These are phyloP conservation scores for Myioborus miniatus DNA, from an alignment of 2,797 vertebrate genomes.

Conservation along the genomic window DNA sequence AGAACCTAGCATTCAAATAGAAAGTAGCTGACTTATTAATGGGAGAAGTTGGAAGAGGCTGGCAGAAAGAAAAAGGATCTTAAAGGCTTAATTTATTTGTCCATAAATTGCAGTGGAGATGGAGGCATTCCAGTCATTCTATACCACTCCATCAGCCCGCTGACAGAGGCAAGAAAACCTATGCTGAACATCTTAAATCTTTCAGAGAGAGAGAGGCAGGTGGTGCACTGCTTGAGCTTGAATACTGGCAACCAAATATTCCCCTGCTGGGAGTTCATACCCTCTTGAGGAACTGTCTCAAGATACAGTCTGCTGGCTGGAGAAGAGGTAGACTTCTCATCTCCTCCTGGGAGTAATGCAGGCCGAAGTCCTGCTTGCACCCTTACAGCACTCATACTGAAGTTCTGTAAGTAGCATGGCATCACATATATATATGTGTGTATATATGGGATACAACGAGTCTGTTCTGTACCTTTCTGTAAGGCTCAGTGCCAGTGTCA, in stretches of 20 bases:
- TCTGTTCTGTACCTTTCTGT: background rate
- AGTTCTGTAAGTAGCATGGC: background rate
- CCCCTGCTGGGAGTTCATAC: background rate
- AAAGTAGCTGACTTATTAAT: background rate
- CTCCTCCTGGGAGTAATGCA: background rate
- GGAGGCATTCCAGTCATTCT: background rate
- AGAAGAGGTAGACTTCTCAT: background rate
- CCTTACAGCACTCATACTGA: background rate
- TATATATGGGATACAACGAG: background rate
- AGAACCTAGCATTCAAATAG: background rate
- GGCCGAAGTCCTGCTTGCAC: background rate
- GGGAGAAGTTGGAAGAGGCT: background rate
- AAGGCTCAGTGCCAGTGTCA: rapidly evolving
- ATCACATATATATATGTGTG: background rate
- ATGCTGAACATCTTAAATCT: background rate
- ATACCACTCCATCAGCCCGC: background rate
- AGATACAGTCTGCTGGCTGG: background rate
- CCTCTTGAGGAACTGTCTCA: background rate
- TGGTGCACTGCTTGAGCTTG: background rate
- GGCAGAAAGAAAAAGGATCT: background rate
- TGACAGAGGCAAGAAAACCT: background rate
- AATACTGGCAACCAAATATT: background rate
- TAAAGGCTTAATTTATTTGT: background rate
- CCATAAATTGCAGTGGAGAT: background rate
- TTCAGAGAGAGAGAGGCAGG: background rate